Conservation (phyloP, 2,888 invertebrate genomes). For the Rhaphigaster nebulosa region DNA sequence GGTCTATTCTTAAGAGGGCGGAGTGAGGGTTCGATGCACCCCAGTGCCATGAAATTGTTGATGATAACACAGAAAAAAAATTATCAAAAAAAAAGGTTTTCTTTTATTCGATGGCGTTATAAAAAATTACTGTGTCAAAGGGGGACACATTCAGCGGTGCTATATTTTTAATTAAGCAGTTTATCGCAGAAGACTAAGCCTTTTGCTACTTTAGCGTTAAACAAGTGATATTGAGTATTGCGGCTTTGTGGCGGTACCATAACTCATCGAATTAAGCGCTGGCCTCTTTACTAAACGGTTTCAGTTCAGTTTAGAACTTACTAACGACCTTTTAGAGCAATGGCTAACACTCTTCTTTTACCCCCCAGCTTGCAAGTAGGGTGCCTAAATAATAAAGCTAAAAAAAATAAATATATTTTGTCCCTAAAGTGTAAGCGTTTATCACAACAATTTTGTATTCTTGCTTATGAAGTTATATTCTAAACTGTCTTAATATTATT, state of each 20-base stretch:
- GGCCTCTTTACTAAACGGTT: not conserved
- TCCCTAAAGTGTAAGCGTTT: too few relatives aligned
- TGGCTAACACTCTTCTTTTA: not conserved
- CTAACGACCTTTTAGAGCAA: not conserved
- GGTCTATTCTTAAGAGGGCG: too few relatives aligned
- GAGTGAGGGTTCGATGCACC: too few relatives aligned
- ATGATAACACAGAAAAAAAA: too few relatives aligned
- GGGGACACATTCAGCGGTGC: not conserved
- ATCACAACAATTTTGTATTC: too few relatives aligned
- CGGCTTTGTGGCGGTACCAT: not conserved
- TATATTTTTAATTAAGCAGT: not conserved
- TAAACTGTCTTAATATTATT: too few relatives aligned
- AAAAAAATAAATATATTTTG: too few relatives aligned
- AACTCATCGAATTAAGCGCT: not conserved
- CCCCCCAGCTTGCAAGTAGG: not conserved
- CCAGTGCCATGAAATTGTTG: too few relatives aligned
- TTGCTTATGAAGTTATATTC: too few relatives aligned
- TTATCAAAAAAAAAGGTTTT: too few relatives aligned
- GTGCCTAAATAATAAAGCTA: too few relatives aligned
- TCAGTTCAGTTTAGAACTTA: not conserved
- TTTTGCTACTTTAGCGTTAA: not conserved
- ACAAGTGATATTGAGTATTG: conserved; percentile 2
- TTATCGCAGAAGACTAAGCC: not conserved
- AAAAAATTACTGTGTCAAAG: not conserved
- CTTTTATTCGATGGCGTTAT: too few relatives aligned